These are phyloP conservation scores for Podarcis muralis DNA, from an alignment of 2,113 vertebrate genomes.

Conservation along the genomic window DNA sequence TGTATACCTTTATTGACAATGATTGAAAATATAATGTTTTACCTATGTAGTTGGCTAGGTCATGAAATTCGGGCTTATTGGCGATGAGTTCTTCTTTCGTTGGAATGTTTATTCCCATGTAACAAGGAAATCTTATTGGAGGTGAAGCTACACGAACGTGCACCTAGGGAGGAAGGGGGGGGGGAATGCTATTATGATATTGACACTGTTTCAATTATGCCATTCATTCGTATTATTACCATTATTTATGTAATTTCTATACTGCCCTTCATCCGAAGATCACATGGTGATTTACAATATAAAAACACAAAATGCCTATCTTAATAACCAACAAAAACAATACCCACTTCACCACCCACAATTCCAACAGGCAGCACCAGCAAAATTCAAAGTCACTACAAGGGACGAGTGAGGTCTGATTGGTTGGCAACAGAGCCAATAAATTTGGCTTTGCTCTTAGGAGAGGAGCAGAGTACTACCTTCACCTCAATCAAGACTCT, in stretches of 20 bases:
- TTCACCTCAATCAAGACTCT: not conserved
- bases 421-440: not conserved
- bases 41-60: slow-evolving; percentile 94
- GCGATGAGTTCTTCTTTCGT: slow-evolving; percentile 99
- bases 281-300: too few species aligned
- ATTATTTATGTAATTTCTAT: too few species aligned
- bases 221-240: not conserved
- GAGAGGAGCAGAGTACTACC: not conserved
- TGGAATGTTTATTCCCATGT: slow-evolving; percentile 99
- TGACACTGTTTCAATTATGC: not conserved
- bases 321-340: too few species aligned
- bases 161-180: slow-evolving; percentile 76
- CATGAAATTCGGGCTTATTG: slow-evolving; percentile 92
- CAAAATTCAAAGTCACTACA: not conserved
- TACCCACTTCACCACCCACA: too few species aligned
- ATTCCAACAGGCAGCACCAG: not conserved
- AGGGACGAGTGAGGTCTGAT: not conserved
- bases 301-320: too few species aligned
- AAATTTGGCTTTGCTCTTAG: not conserved
- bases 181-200: slow-evolving; percentile 30
- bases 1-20: not conserved
- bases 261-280: too few species aligned
- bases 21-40: slow-evolving; percentile 45
- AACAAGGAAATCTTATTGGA: slow-evolving; percentile 93
- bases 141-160: slow-evolving; percentile 97